Evolutionary conservation across 2,113 vertebrate genomes (phyloP), one percentile per base, ranked within the genome.

Genomic region (Athene cunicularia): DNA sequence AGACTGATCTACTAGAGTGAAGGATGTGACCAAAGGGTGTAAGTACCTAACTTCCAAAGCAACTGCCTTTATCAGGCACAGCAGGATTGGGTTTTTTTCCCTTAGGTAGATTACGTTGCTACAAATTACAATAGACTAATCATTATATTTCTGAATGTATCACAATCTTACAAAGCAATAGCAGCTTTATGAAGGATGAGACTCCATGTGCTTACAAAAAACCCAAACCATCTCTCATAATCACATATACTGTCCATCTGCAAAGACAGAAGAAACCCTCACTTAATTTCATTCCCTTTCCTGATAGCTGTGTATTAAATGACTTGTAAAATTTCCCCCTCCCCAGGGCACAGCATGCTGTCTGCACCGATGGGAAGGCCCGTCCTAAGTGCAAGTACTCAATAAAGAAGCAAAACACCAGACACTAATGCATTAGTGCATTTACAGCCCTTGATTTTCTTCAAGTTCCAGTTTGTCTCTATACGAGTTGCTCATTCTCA

Each of bases 21-120:
- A 88, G 32, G 28, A 15, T 80, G n/a, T 67, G 35, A 56, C 27
- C 5, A 32, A 53, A 88, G 26, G 11, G 7, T 88, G 0, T 39
- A 74, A 74, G 7, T 24, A 16, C 32, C 39, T 30, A 22, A 22
- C 19, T 73, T 90, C 20, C 67, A 94, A 66, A 94, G 13, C 37
- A 74, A 67, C 49, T 71, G 35, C 8, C 17, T 88, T 41, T 27
- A n/a, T 27, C 27, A 49, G 59, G 12, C 12, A 10, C n/a, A 70
- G 45, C 3, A 64, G 7, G 11, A 9, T 21, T 12, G 2, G 2
- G 1, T 2, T 14, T 62, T 21, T 56, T 45, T 47, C 2, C 8
- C 11, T 79, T 47, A 64, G 33, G 7, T 74, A 88, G 47, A 30
- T 71, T 24, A 28, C 23, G 11, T 52, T 60, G 30, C 20, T 84